These are phyloP conservation scores for Edolisoma coerulescens DNA, from an alignment of 2,113 vertebrate species.

Conservation along the genomic window DNA sequence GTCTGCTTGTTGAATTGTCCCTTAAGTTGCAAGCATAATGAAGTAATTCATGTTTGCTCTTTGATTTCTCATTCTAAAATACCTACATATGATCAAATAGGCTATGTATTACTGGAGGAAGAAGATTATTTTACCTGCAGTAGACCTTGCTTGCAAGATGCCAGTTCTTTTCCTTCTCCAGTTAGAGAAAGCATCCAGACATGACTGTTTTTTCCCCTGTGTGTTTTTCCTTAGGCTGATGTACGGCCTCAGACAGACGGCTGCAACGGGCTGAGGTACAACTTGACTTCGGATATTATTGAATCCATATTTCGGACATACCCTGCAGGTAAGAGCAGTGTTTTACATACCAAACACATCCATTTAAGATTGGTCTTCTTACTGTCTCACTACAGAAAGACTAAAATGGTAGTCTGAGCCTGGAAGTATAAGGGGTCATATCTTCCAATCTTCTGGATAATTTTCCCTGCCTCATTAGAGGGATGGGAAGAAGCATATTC, in stretches of 20 bases:
- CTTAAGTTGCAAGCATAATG: background rate
- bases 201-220: background rate
- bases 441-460: background rate
- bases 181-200: background rate
- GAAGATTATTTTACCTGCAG: background rate
- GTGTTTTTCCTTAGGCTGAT: slow-evolving; percentile 83
- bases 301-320: slow-evolving; percentile 99
- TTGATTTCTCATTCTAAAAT: background rate
- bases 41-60: background rate
- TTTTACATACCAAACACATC: background rate
- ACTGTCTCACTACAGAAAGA: background rate
- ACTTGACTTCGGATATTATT: slow-evolving; percentile 96
- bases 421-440: background rate
- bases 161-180: background rate
- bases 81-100: background rate
- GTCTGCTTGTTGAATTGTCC: background rate
- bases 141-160: background rate
- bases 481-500: background rate
- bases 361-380: background rate
- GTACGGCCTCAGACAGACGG: slow-evolving; percentile 97
- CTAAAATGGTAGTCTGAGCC: background rate
- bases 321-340: slow-evolving; percentile 84
- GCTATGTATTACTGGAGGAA: background rate
- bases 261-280: slow-evolving; percentile 96
- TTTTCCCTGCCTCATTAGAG: background rate